Evolutionary conservation across 1,140 invertebrate species (phyloP).

Genomic region (Bombus superbus): DNA sequence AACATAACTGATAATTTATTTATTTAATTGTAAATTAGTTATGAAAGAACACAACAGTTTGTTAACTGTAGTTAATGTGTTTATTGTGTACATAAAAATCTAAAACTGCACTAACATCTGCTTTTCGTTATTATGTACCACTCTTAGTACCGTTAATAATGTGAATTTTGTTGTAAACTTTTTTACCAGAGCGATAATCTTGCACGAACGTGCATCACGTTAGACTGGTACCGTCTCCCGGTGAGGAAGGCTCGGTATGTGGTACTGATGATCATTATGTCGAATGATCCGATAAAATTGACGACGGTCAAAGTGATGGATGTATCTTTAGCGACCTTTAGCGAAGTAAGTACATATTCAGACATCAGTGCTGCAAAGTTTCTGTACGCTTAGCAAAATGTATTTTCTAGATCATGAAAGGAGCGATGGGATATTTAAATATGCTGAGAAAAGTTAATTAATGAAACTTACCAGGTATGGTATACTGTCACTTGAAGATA

Average conservation of each 20-base stretch:
- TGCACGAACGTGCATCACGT: conserved; percentile 41
- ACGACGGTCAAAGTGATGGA: conserved; percentile 68
- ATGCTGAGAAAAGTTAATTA: neutral
- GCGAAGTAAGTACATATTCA: conserved; percentile 39
- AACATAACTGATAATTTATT: no score
- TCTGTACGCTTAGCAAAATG: neutral
- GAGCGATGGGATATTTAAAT: neutral
- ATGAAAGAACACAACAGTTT: no score
- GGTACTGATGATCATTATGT: conserved; percentile 61
- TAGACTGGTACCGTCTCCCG: conserved; percentile 68
- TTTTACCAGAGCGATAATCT: conserved; percentile 45
- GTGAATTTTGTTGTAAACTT: neutral
- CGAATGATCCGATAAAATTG: conserved; percentile 62
- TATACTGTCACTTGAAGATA: neutral
- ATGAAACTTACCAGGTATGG: neutral
- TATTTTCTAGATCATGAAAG: conserved; percentile 1
- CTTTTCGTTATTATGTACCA: no score
- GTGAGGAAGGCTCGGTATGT: conserved; percentile 50
- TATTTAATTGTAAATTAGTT: no score
- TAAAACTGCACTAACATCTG: neutral
- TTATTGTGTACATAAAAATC: neutral
- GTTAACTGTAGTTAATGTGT: no score
- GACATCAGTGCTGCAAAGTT: neutral
- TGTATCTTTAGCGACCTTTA: conserved; percentile 54
- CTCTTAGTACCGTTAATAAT: neutral